These are phyloP conservation scores for Acrobasis repandana DNA, from an alignment of 2,888 invertebrate species.

Conservation along the genomic window DNA sequence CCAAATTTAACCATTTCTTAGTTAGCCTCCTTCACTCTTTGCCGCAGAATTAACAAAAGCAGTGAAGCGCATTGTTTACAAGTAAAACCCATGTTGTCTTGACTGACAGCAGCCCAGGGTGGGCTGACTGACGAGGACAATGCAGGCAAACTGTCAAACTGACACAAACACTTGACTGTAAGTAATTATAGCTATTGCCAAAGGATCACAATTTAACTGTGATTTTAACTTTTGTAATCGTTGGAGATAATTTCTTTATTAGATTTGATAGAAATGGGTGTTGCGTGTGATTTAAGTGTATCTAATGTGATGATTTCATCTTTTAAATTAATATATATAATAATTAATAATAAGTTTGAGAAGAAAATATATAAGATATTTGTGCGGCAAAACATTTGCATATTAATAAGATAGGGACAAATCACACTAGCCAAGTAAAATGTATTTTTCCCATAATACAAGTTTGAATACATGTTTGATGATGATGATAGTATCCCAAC, in stretches of 20 bases:
- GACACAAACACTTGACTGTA: constrained; percentile 35
- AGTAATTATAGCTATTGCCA: constrained; percentile 15
- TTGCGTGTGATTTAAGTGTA: background rate
- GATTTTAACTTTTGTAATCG: constrained; percentile 5
- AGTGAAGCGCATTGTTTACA: constrained; percentile 50
- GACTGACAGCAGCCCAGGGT: constrained; percentile 52
- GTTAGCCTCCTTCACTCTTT: constrained; percentile 31
- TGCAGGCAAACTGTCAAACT: constrained; percentile 41
- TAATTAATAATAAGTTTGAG: too few species aligned
- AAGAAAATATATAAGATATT: too few species aligned
- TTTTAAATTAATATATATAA: too few species aligned
- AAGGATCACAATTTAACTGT: background rate
- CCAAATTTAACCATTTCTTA: constrained; percentile 4
- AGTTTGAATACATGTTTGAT: too few species aligned
- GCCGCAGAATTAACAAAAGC: constrained; percentile 43
- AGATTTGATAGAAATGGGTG: background rate
- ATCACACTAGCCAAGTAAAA: too few species aligned
- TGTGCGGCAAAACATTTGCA: too few species aligned
- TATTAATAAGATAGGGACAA: too few species aligned
- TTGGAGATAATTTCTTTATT: background rate
- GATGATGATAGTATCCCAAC: too few species aligned
- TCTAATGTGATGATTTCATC: background rate
- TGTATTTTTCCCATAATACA: too few species aligned
- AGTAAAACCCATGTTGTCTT: constrained; percentile 50
- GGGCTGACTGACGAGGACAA: constrained; percentile 50